phyloP scores from a whole-genome alignment of 2,888 invertebrate species.

The Hermodice carunculata region DNA sequence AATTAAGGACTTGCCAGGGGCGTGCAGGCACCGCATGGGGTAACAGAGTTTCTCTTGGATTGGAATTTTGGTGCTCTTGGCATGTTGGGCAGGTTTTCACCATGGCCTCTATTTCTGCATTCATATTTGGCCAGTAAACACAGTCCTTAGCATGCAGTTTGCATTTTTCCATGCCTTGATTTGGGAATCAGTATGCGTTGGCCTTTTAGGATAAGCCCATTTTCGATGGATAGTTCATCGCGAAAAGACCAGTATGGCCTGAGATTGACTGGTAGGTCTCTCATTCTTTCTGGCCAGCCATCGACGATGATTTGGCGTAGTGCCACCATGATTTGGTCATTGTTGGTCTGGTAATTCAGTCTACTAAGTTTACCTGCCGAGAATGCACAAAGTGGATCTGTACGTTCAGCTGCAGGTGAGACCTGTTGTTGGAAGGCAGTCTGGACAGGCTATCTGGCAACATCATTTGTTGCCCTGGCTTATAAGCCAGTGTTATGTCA shows the following conservation, averaged over 20 bases:
- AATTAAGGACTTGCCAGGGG: conserved; percentile 28
- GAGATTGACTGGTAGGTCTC: no score
- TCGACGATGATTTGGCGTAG: conserved; percentile 15
- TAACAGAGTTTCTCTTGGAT: no score
- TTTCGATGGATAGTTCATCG: conserved; percentile 26
- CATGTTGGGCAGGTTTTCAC: conserved; percentile 6
- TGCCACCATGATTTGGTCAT: conserved; percentile 14
- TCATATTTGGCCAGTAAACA: conserved; percentile 33
- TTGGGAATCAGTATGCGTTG: conserved; percentile 22
- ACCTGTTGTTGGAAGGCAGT: no score
- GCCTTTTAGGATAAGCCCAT: conserved; percentile 33
- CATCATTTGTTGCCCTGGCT: conserved; percentile 37
- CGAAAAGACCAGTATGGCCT: no score
- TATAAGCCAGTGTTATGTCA: conserved; percentile 20
- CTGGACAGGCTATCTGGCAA: no score
- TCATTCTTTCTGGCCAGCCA: no score
- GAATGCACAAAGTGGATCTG: no score
- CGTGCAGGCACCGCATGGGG: conserved; percentile 18
- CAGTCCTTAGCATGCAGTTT: conserved; percentile 14
- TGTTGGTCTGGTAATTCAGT: no score
- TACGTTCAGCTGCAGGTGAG: no score
- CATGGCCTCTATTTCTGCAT: conserved; percentile 23
- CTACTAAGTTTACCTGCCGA: no score
- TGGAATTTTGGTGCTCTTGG: conserved; percentile 15
- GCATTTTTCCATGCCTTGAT: conserved; percentile 26